A percentile compares a stretch with the other conserved stretches of the same genome.
Conservation (phyloP, 2,888 invertebrate species). For the Netelia inedita region DNA sequence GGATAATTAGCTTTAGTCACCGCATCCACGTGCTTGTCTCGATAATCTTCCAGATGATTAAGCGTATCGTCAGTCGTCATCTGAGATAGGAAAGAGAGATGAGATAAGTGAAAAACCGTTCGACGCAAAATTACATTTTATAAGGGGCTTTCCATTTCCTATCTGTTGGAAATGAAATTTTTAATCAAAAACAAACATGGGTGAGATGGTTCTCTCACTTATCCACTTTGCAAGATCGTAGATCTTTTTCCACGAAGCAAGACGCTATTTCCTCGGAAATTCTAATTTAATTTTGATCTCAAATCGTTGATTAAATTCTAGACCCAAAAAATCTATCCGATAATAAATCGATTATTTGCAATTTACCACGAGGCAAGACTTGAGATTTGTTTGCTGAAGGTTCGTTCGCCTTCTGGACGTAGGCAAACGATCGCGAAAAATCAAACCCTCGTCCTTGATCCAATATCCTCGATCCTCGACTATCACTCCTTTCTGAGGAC, state of each 20-base stretch:
- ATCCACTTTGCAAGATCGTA: background rate
- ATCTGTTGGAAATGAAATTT: background rate
- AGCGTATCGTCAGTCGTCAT: conserved; percentile 83
- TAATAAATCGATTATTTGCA: no score
- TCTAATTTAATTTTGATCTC: background rate
- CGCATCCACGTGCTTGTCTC: conserved; percentile 80
- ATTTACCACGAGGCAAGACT: conserved; percentile 77
- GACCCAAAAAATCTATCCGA: background rate
- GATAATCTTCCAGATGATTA: conserved; percentile 85
- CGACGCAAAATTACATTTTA: background rate
- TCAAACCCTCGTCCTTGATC: conserved; percentile 71
- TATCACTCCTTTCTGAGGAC: conserved; percentile 68
- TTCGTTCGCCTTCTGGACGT: conserved; percentile 78
- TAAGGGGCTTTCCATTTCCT: background rate
- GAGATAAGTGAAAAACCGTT: conserved; percentile 11
- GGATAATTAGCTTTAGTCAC: conserved; percentile 81
- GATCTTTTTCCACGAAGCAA: background rate
- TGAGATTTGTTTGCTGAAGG: conserved; percentile 75
- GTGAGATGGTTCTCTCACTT: background rate
- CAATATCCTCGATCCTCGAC: conserved; percentile 79
- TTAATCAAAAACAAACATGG: background rate
- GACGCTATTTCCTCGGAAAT: background rate
- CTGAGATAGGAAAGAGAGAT: conserved; percentile 68
- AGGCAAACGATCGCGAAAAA: conserved; percentile 54
- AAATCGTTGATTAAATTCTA: background rate